Evolutionary conservation across 2,888 invertebrate genomes (phyloP), one percentile per base, ranked within the genome.

Genomic region (Nymphalis urticae): DNA sequence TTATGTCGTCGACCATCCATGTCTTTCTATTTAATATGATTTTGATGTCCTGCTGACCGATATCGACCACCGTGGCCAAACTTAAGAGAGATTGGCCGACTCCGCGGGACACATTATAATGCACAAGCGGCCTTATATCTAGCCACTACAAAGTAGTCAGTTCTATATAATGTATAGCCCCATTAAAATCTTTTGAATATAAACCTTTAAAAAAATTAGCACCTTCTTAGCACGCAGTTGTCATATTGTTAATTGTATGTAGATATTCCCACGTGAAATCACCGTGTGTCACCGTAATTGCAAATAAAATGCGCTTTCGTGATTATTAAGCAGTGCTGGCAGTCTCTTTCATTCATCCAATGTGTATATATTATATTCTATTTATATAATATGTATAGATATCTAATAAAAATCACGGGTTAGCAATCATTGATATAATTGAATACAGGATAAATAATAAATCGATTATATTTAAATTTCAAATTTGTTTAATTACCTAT

Each of bases 181-280:
- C 56, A 54, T 62, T 50, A 62, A 62, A 56, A 17, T n/a, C 16
- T 36, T 36, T 58, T 56, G 36, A 62, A 67, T 63, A 27, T 56
- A 16, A 16, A 27, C 21, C 59, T 62, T 63, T 51, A 47, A 59
- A 63, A 58, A 50, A 62, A 62, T 47, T 59, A 59, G 24, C 67
- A 47, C 62, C 19, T 58, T 3, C 10, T 48, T 50, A 21, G 42
- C 50, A 16, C 17, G n/a, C 54, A 17, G 42, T 13, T 58, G 42
- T 58, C 42, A 58, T 58, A 58, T 4, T 58, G 42, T 58, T 42
- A 42, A 9, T 19, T 36, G 42, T 42, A 58, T 58, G 36, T 58
- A 42, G 42, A 42, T 42, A 36, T 13, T 42, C 36, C 19, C 21
- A 42, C 36, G 10, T 42, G 19, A 3, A 19, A 58, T 13, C 10